These are phyloP conservation scores for Cotesia chilonis DNA, from an alignment of 1,140 invertebrate genomes.

Conservation along the genomic window DNA sequence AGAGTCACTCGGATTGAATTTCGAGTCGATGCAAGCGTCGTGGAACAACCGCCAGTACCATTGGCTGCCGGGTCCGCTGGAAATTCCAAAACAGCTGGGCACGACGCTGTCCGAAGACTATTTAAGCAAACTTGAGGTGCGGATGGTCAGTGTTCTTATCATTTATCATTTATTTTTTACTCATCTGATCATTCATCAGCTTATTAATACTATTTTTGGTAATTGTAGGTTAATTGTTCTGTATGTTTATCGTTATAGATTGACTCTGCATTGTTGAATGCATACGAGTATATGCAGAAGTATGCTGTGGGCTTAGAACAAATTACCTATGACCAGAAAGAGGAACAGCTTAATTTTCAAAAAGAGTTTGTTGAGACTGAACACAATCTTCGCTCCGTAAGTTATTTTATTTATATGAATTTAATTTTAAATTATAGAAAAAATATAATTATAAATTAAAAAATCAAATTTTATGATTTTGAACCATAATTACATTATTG, in stretches of 20 bases:
- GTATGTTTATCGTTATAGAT: constrained; percentile 62
- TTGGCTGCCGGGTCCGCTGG: constrained; percentile 64
- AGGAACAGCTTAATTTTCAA: constrained; percentile 63
- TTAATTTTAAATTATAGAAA: not conserved
- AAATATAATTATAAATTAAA: too few relatives aligned
- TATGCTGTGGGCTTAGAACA: constrained; percentile 75
- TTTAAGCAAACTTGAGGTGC: constrained; percentile 63
- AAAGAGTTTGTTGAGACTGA: constrained; percentile 69
- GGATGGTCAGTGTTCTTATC: constrained; percentile 48
- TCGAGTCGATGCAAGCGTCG: constrained; percentile 57
- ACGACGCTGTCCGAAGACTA: constrained; percentile 57
- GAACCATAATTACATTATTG: too few relatives aligned
- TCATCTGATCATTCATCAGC: not conserved
- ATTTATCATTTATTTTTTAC: constrained; percentile 14
- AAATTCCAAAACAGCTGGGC: constrained; percentile 67
- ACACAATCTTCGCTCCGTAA: constrained; percentile 68
- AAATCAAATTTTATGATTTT: too few relatives aligned
- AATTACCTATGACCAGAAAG: constrained; percentile 71
- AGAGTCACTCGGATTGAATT: constrained; percentile 65
- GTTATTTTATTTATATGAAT: constrained; percentile 45
- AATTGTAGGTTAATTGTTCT: too few relatives aligned
- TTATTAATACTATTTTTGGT: not conserved
- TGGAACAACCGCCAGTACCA: constrained; percentile 66
- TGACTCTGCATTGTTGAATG: constrained; percentile 65
- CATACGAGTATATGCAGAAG: constrained; percentile 72